These are phyloP conservation scores for Diglossa cyanea DNA, from an alignment of 2,797 vertebrate genomes.

Conservation along the genomic window DNA sequence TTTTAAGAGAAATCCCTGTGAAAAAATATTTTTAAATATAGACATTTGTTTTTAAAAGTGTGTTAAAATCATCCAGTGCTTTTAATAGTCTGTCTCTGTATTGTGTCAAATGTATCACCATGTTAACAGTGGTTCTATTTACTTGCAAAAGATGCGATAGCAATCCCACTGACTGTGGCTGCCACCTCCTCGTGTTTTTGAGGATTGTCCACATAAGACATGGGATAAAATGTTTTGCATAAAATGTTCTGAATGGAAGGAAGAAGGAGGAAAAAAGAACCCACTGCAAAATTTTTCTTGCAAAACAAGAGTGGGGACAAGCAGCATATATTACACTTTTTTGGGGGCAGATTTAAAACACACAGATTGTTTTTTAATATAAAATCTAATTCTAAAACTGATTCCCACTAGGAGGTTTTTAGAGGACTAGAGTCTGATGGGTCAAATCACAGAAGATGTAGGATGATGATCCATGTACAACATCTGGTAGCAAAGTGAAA, in stretches of 20 bases:
- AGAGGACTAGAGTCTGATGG: not conserved
- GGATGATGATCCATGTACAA: accelerated
- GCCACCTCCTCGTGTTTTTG: not conserved
- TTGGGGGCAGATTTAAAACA: not conserved
- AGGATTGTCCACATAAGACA: not conserved
- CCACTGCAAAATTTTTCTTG: not conserved
- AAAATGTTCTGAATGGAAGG: not conserved
- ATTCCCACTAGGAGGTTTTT: not conserved
- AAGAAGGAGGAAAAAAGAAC: not conserved
- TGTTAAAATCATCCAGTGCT: not conserved
- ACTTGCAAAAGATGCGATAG: not conserved
- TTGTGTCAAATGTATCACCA: not conserved
- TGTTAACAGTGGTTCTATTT: not conserved
- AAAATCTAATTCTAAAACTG: not conserved
- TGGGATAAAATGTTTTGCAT: not conserved
- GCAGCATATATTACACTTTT: not conserved
- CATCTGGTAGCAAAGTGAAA: not conserved
- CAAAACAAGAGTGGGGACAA: not conserved
- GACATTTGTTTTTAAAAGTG: not conserved
- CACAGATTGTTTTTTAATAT: not conserved
- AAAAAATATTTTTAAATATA: not conserved
- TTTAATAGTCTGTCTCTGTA: not conserved
- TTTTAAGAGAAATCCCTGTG: not conserved
- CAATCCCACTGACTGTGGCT: not conserved
- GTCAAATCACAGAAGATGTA: not conserved